These are phyloP conservation scores for Parnassius apollo DNA, from an alignment of 2,888 invertebrate genomes.

Conservation along the genomic window DNA sequence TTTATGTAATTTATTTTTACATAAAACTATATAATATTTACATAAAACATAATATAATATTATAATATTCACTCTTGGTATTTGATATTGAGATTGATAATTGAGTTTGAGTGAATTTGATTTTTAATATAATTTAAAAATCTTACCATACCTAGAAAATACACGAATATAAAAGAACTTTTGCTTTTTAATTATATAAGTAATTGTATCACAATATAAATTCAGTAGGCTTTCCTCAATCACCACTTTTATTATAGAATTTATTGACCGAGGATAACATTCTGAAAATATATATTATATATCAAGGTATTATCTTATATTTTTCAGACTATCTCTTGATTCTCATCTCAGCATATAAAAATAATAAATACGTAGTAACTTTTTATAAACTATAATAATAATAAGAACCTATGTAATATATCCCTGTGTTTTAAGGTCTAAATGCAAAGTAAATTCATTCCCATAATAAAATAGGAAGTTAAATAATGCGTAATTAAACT, in stretches of 20 bases:
- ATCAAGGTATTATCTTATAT: background rate
- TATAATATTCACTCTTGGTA: too few relatives aligned
- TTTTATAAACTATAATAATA: too few relatives aligned
- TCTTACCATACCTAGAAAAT: too few relatives aligned
- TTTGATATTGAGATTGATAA: too few relatives aligned
- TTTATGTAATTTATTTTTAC: too few relatives aligned
- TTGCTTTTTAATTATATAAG: background rate
- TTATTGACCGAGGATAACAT: slow-evolving; percentile 67
- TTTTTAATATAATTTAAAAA: too few relatives aligned
- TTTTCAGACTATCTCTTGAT: background rate
- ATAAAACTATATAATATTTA: too few relatives aligned
- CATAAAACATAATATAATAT: too few relatives aligned
- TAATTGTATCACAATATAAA: slow-evolving; percentile 65
- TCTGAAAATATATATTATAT: slow-evolving; percentile 62
- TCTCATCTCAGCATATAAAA: too few relatives aligned
- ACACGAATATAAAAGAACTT: background rate
- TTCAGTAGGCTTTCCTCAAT: slow-evolving; percentile 77
- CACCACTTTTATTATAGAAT: background rate
- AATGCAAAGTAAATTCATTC: background rate
- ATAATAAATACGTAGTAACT: too few relatives aligned
- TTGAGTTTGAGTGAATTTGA: too few relatives aligned
- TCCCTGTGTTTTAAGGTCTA: slow-evolving; percentile 1
- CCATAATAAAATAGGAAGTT: background rate
- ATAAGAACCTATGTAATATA: background rate
- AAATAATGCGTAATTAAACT: background rate